Evolutionary conservation across 1,140 invertebrate genomes (phyloP).

Genomic region (Brachionus sp.): DNA sequence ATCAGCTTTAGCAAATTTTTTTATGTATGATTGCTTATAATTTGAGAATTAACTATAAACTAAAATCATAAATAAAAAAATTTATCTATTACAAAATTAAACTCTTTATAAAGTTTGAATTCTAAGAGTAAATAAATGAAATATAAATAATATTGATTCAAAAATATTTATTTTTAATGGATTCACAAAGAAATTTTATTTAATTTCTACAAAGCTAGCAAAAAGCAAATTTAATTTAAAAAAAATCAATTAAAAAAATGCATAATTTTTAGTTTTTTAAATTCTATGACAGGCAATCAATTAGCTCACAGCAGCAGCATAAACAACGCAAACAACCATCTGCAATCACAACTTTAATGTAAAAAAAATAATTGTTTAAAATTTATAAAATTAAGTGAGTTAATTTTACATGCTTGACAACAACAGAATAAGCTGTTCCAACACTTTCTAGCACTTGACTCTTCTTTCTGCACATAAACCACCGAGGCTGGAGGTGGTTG

Average conservation of each 20-base stretch:
- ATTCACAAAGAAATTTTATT: background rate
- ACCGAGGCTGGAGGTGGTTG: background rate
- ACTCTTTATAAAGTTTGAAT: no score
- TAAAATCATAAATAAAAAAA: no score
- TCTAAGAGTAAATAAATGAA: no score
- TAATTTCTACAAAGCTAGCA: background rate
- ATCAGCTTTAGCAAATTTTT: background rate
- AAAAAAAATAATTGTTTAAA: background rate
- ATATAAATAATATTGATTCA: no score
- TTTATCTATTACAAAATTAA: no score
- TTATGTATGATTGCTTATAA: background rate
- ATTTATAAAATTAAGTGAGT: background rate
- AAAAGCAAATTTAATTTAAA: background rate
- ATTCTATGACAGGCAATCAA: background rate
- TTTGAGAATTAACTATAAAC: background rate
- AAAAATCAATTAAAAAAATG: background rate
- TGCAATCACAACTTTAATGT: background rate
- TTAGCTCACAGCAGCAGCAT: background rate
- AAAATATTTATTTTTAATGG: no score
- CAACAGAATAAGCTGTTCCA: slow-evolving; percentile 5
- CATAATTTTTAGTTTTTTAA: background rate
- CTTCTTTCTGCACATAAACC: background rate
- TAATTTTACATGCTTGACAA: slow-evolving; percentile 22
- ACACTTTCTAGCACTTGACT: background rate
- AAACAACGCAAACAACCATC: slow-evolving; percentile 7